phyloP scores from a whole-genome alignment of 2,888 invertebrate genomes.

The Phorcus lineatus region DNA sequence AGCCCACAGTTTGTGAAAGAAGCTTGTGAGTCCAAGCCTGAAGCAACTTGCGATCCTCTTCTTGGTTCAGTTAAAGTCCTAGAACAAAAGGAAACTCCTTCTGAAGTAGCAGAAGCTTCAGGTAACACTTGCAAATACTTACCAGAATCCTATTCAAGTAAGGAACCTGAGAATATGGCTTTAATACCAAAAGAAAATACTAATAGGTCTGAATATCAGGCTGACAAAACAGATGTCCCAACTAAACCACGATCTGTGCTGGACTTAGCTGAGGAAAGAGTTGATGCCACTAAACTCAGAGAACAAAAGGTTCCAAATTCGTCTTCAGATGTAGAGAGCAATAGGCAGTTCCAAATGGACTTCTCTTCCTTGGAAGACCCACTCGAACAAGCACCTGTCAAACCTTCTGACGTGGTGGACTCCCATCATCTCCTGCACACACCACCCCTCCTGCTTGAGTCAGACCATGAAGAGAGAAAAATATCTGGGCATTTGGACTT shows the following conservation, averaged over 20 bases:
- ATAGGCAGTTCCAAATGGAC: neutral
- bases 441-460: neutral
- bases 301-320: neutral
- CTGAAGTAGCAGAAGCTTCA: too few species aligned
- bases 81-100: too few species aligned
- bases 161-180: neutral
- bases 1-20: too few species aligned
- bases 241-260: neutral
- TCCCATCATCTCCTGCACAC: neutral
- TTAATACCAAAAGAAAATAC: neutral
- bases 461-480: neutral
- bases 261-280: neutral
- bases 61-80: too few species aligned
- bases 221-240: neutral
- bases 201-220: neutral
- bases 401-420: neutral
- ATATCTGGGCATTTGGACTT: neutral
- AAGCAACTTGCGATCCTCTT: too few species aligned
- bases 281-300: neutral
- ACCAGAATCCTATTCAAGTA: too few species aligned
- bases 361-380: constrained; percentile 10
- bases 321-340: neutral
- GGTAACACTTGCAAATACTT: too few species aligned
- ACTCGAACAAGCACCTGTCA: neutral
- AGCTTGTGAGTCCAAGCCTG: too few species aligned